phyloP scores from a whole-genome alignment of 2,888 invertebrate species.

The Mesorhabditis spiculigera region DNA sequence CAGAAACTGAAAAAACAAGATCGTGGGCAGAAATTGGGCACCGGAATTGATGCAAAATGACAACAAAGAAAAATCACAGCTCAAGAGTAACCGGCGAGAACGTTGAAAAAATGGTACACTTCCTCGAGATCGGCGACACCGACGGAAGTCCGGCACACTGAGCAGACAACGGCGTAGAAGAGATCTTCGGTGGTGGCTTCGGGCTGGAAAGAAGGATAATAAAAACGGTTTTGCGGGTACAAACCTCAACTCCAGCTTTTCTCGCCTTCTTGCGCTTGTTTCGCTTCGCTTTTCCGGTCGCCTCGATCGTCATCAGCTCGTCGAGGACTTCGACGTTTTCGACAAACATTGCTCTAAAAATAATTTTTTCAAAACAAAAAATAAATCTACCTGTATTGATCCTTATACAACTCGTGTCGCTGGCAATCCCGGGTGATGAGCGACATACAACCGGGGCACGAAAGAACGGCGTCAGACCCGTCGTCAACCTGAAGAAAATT shows the following conservation, averaged over 20 bases:
- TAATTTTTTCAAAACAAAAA: conserved; percentile 1
- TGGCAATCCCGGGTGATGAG: conserved; percentile 67
- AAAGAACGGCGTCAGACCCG: conserved; percentile 65
- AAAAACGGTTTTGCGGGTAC: conserved; percentile 38
- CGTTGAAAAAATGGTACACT: conserved; percentile 68
- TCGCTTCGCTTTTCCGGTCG: conserved; percentile 37
- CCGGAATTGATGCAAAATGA: no score
- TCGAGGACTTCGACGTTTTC: conserved; percentile 63
- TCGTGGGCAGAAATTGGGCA: no score
- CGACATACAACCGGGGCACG: conserved; percentile 68
- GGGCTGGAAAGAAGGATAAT: background rate
- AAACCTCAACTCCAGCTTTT: conserved; percentile 28
- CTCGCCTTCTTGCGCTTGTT: conserved; percentile 39
- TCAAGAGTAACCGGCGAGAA: conserved; percentile 63
- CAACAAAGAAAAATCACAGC: no score
- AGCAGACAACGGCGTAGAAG: conserved; percentile 65
- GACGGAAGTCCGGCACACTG: conserved; percentile 62
- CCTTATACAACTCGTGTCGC: conserved; percentile 64
- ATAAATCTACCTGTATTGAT: conserved; percentile 61
- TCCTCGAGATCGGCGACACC: conserved; percentile 64
- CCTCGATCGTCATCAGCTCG: conserved; percentile 36
- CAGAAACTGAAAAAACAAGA: no score
- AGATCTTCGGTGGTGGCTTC: conserved; percentile 48
- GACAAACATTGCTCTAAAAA: conserved; percentile 67
- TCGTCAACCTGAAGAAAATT: conserved; percentile 13